These are phyloP conservation scores for Melanitta fusca DNA, from an alignment of 2,797 vertebrate species.

Conservation along the genomic window DNA sequence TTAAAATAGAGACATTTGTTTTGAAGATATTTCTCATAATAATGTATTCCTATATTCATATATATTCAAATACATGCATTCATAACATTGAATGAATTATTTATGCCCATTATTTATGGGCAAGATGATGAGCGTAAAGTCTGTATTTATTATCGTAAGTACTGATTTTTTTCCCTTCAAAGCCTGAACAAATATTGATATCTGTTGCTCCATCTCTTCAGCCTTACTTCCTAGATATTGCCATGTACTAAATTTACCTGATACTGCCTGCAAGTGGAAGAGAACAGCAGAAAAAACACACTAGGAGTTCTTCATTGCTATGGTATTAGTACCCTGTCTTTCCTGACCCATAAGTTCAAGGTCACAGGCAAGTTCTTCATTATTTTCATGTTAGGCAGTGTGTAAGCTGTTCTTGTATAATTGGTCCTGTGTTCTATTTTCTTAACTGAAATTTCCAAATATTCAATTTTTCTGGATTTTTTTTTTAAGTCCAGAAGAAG, in stretches of 20 bases:
- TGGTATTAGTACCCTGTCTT: neutral
- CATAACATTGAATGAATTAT: neutral
- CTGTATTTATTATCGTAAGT: neutral
- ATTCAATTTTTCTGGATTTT: neutral
- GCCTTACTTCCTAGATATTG: neutral
- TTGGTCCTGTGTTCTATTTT: neutral
- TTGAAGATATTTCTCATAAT: neutral
- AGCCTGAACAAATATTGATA: neutral
- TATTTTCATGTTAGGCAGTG: neutral
- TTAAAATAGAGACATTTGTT: neutral
- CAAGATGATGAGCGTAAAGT: neutral
- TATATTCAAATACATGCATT: neutral
- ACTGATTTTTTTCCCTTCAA: neutral
- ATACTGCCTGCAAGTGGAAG: neutral
- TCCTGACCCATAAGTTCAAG: neutral
- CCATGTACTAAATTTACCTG: neutral
- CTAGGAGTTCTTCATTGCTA: neutral
- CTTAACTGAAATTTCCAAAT: neutral
- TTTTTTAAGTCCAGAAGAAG: neutral
- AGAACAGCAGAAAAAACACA: neutral
- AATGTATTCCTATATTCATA: neutral
- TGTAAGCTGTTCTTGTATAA: neutral
- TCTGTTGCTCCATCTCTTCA: neutral
- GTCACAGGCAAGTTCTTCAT: neutral
- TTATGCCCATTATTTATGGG: neutral